Evolutionary conservation across 2,113 vertebrate species (phyloP).

Genomic region (Vulpes lagopus): DNA sequence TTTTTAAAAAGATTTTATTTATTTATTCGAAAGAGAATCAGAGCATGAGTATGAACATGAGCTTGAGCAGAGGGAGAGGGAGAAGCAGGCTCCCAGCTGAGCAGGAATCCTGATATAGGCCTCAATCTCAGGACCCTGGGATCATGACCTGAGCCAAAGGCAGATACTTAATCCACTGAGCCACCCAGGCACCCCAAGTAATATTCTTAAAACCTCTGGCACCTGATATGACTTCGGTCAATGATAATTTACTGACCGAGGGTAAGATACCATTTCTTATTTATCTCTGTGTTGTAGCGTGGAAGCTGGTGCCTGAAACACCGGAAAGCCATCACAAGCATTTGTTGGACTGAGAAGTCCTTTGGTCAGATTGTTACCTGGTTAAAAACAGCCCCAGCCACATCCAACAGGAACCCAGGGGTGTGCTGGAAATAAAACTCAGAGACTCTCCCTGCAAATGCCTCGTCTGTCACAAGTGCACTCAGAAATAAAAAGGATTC

Average conservation of each 20-base stretch:
- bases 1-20: too few species aligned
- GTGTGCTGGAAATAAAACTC: not conserved
- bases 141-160: too few species aligned
- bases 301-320: not conserved
- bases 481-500: not conserved
- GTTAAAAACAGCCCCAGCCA: not conserved
- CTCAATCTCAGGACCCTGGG: too few species aligned
- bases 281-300: not conserved
- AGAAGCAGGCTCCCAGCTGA: too few species aligned
- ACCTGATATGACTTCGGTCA: not conserved
- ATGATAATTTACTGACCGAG: not conserved
- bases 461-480: fast-evolving
- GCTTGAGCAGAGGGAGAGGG: too few species aligned
- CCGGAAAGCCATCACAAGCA: not conserved
- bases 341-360: not conserved
- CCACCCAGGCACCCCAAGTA: too few species aligned
- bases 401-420: not conserved
- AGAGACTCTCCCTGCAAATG: not conserved
- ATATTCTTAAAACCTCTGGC: not conserved
- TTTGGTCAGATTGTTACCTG: not conserved
- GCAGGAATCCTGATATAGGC: too few species aligned
- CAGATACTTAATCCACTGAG: too few species aligned
- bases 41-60: too few species aligned
- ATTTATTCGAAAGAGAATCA: too few species aligned
- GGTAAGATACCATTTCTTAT: not conserved